These are phyloP conservation scores for Microtus pennsylvanicus DNA, from an alignment of 2,113 vertebrate species.

Conservation along the genomic window DNA sequence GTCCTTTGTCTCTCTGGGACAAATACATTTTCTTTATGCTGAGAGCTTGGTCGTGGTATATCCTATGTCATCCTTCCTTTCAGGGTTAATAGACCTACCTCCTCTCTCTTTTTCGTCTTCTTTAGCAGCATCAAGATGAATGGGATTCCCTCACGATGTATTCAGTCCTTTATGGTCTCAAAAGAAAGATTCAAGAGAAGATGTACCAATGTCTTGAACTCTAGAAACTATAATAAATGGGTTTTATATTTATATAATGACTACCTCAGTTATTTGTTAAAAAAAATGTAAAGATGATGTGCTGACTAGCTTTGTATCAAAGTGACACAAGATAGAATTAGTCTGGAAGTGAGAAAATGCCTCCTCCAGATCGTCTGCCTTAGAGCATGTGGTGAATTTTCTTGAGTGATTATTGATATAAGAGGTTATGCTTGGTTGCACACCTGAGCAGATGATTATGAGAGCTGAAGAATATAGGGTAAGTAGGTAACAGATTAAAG, in stretches of 20 bases:
- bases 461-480: not conserved
- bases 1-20: not conserved
- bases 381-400: not conserved
- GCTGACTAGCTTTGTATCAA: not conserved
- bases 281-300: not conserved
- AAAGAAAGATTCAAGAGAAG: not conserved
- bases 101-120: not conserved
- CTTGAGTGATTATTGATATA: not conserved
- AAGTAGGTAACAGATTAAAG: not conserved
- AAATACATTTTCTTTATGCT: not conserved
- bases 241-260: not conserved
- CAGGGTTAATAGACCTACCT: not conserved
- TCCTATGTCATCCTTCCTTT: not conserved
- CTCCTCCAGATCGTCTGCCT: fast-evolving
- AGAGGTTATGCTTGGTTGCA: not conserved
- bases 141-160: not conserved
- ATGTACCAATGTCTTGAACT: not conserved
- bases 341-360: not conserved
- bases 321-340: not conserved
- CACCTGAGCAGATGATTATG: not conserved
- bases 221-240: not conserved
- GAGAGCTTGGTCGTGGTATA: not conserved
- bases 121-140: not conserved
- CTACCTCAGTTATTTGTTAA: not conserved
- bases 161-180: not conserved